Base-by-base conservation (phyloP, 2,797 vertebrate species). In the Pygocentrus nattereri region DNA sequence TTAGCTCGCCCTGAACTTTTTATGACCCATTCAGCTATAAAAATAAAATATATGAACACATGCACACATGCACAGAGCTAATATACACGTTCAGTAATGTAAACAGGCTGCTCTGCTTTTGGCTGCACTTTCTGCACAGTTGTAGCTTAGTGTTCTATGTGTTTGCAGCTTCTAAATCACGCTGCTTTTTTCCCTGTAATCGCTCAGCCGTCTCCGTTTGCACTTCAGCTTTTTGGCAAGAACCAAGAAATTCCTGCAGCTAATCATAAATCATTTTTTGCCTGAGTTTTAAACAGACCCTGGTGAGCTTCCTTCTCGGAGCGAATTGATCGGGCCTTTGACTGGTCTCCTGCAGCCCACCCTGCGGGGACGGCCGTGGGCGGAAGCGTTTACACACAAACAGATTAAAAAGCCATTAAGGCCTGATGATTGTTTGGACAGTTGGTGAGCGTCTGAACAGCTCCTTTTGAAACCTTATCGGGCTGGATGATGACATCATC, bases 231-330 rank as follows among this genome's bases (percentile, higher is more conserved):
- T 78, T 75, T 73, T 81, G 81, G 74, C 69, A 80, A 59, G 47
- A 72, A 71, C 19, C 19, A 23, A 80, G 47, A 52, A 67, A 76
- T 79, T 81, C 75, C 41, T 81, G 65, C 81, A 38, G 50, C 67
- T 78, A 62, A 52, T 68, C 75, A 75, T 85, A 67, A 81, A 78
- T 85, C 49, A 83, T 78, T 83, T 75, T 69, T 49, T 30, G 6
- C 34, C 30, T 56, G 3, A 7, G 25, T 62, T 27, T 77, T 50
- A 81, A 81, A 64, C 47, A 49, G 64, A 38, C 50, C 71, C 59
- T 4, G 15, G 38, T 52, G 54, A 78, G 77, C 54, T 4, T n/a
- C 34, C 21, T 68, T 54, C 54, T 61, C 56, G 49, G 23, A 44
- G 16, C 21, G 50, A 54, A 80, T 71, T n/a, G 50, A 74, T 78